phyloP scores from a whole-genome alignment of 2,888 invertebrate genomes.

The Pristionchus exspectatus region DNA sequence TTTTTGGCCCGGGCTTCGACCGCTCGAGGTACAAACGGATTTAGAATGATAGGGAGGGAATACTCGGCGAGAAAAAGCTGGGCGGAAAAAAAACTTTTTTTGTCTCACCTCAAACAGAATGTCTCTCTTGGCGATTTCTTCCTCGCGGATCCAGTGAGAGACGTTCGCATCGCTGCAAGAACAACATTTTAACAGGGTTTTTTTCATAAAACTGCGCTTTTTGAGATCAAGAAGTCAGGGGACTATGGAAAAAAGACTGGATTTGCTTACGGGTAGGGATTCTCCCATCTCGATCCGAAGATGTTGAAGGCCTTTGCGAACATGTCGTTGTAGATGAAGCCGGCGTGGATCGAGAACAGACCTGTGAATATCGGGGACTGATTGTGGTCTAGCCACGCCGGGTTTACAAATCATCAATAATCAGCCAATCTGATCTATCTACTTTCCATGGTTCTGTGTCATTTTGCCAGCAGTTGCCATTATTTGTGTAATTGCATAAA shows the following conservation, averaged over 20 bases:
- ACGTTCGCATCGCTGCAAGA: not conserved
- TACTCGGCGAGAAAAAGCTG: too few relatives aligned
- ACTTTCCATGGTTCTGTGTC: too few relatives aligned
- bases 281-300: slow-evolving; percentile 80
- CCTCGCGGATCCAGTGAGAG: slow-evolving; percentile 54
- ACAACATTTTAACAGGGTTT: too few relatives aligned
- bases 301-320: slow-evolving; percentile 80
- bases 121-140: slow-evolving; percentile 53
- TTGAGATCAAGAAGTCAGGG: too few relatives aligned
- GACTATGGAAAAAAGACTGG: too few relatives aligned
- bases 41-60: too few relatives aligned
- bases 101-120: slow-evolving; percentile 57
- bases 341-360: slow-evolving; percentile 79
- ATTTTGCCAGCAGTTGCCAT: not conserved
- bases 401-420: not conserved
- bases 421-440: not conserved
- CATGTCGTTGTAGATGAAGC: slow-evolving; percentile 78
- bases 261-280: slow-evolving; percentile 69
- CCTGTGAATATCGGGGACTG: slow-evolving; percentile 53
- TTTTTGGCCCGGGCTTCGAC: too few relatives aligned
- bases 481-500: not conserved
- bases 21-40: too few relatives aligned
- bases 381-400: slow-evolving; percentile 61
- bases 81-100: too few relatives aligned
- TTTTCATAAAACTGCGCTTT: too few relatives aligned